Conservation (phyloP, 92 coral and sea anemone genomes). For the Virgularia gustaviana region DNA sequence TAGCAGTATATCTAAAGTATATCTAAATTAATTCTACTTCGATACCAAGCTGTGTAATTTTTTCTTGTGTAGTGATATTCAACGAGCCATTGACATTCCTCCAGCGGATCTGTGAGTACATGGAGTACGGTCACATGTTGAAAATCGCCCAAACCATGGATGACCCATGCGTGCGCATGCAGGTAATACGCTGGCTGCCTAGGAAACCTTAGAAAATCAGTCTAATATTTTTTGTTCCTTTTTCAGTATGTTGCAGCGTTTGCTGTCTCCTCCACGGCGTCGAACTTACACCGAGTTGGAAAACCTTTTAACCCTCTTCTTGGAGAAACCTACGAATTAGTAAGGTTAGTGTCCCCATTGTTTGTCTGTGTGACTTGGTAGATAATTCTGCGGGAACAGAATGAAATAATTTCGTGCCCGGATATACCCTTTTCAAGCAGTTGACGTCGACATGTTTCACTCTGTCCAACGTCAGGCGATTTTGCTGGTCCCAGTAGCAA, state of each 20-base stretch:
- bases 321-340: constrained; percentile 92
- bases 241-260: constrained; percentile 82
- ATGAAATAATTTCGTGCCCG: neutral
- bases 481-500: too few species aligned
- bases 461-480: too few species aligned
- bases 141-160: constrained; percentile 73
- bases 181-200: constrained; percentile 48
- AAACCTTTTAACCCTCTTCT: constrained; percentile 94
- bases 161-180: constrained; percentile 70
- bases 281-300: constrained; percentile 90
- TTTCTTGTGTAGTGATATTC: constrained; percentile 72
- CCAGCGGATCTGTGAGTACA: constrained; percentile 90
- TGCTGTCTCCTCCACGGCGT: constrained; percentile 92
- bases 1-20: too few species aligned
- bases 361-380: neutral
- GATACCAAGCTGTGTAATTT: neutral
- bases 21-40: too few species aligned
- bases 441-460: too few species aligned
- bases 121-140: constrained; percentile 81
- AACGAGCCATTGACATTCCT: constrained; percentile 96
- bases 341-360: constrained; percentile 61
- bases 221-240: neutral
- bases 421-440: too few species aligned
- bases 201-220: neutral
- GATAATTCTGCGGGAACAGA: neutral